Evolutionary conservation across 2,888 invertebrate species (phyloP).

Genomic region (Diplazon laetatorius): DNA sequence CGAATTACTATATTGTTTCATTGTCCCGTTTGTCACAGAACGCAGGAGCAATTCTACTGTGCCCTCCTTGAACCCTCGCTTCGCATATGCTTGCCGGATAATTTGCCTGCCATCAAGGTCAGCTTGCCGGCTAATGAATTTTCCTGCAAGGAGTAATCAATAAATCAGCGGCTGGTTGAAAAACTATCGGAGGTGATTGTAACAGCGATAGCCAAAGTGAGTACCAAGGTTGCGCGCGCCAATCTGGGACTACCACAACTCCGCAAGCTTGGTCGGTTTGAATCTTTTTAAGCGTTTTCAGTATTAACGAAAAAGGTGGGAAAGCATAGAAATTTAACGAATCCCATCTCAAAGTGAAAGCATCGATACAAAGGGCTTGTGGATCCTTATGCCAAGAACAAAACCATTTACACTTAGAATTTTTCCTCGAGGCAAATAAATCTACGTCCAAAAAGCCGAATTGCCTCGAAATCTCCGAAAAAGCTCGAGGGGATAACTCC

Average conservation of each 20-base stretch:
- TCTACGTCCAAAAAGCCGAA: conserved; percentile 49
- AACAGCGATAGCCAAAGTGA: too few relatives aligned
- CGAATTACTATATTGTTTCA: conserved; percentile 57
- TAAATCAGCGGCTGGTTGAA: too few relatives aligned
- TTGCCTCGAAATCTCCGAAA: conserved; percentile 1
- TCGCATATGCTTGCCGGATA: conserved; percentile 69
- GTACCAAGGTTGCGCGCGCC: too few relatives aligned
- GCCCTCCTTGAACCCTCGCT: conserved; percentile 49
- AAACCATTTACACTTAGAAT: conserved; percentile 60
- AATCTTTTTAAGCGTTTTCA: conserved; percentile 72
- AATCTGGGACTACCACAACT: conserved; percentile 74
- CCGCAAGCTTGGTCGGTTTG: conserved; percentile 70
- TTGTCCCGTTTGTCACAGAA: conserved; percentile 53
- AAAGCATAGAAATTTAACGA: conserved; percentile 70
- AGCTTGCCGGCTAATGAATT: conserved; percentile 54
- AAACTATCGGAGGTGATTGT: too few relatives aligned
- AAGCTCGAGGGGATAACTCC: conserved; percentile 29
- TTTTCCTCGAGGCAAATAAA: conserved; percentile 44
- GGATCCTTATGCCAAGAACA: conserved; percentile 42
- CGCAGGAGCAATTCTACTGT: conserved; percentile 52
- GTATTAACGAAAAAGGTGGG: conserved; percentile 71
- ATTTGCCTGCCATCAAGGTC: conserved; percentile 68
- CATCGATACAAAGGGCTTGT: conserved; percentile 63
- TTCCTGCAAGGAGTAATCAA: conserved; percentile 67
- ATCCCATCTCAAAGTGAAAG: conserved; percentile 65